Evolutionary conservation across 1,140 invertebrate species (phyloP).

Genomic region (Drosophila serrata): DNA sequence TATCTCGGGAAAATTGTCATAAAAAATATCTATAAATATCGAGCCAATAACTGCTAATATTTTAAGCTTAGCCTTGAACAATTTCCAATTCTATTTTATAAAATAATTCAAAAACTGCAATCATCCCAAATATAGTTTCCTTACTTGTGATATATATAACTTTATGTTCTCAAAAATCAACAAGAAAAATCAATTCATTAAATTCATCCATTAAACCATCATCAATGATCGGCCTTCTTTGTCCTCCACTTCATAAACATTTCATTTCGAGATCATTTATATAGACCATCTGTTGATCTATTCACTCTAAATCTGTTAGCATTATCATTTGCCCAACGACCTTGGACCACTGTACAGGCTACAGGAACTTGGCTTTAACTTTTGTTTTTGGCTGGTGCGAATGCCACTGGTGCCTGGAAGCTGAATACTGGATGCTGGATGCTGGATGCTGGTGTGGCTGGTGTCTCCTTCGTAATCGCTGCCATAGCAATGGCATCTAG

Average conservation of each 20-base stretch:
- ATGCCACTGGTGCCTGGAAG: slow-evolving; percentile 13
- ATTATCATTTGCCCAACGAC: slow-evolving; percentile 26
- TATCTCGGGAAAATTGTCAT: too few species aligned
- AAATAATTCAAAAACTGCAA: too few species aligned
- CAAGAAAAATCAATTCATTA: not conserved
- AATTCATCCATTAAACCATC: slow-evolving; percentile 23
- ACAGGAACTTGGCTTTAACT: slow-evolving; percentile 26
- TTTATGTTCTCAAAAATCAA: not conserved
- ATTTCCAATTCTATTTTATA: too few species aligned
- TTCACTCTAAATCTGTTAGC: slow-evolving; percentile 45
- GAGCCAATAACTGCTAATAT: too few species aligned
- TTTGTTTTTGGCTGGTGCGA: slow-evolving; percentile 5
- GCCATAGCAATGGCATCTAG: slow-evolving; percentile 52
- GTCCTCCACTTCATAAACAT: slow-evolving; percentile 25
- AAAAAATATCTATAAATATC: too few species aligned
- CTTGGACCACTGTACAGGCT: slow-evolving; percentile 52
- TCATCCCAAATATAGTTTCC: too few species aligned
- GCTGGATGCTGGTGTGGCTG: slow-evolving; percentile 3
- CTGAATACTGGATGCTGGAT: not conserved
- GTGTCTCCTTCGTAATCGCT: slow-evolving; percentile 46
- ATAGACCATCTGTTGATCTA: slow-evolving; percentile 46
- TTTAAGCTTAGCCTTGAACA: too few species aligned
- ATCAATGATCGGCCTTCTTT: slow-evolving; percentile 13
- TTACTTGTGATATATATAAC: not conserved
- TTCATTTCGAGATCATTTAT: slow-evolving; percentile 6